These are phyloP conservation scores for Alectoris magna DNA, from an alignment of 2,797 vertebrate species.

Conservation along the genomic window DNA sequence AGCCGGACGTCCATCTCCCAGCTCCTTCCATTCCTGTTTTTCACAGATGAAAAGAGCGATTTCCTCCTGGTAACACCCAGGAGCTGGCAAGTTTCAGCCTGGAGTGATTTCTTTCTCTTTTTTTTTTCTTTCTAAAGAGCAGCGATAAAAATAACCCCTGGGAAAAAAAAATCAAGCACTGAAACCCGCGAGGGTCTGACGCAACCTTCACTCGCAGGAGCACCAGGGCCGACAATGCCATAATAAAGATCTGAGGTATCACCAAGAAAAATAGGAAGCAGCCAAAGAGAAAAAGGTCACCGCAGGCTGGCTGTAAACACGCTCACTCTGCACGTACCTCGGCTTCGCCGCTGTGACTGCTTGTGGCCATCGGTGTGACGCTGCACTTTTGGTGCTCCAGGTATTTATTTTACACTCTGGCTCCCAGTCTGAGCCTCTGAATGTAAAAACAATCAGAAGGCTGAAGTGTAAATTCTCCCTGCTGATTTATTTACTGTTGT, in stretches of 20 bases:
- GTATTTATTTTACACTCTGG: constrained; percentile 81
- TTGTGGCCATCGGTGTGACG: constrained; percentile 55
- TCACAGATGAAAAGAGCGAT: neutral
- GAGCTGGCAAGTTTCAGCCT: constrained; percentile 22
- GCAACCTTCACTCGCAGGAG: constrained; percentile 8
- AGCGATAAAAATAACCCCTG: constrained; percentile 26
- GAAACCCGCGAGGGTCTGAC: constrained; percentile 3
- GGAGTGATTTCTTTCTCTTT: neutral
- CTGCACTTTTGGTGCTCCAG: constrained; percentile 56
- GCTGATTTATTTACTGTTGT: constrained; percentile 92
- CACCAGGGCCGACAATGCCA: neutral
- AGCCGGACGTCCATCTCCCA: neutral
- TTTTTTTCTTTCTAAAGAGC: neutral
- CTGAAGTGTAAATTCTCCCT: constrained; percentile 76
- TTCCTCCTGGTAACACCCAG: constrained; percentile 49
- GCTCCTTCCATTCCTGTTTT: constrained; percentile 19
- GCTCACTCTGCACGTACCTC: neutral
- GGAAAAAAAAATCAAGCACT: neutral
- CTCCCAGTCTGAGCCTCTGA: constrained; percentile 70
- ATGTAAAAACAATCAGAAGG: constrained; percentile 82
- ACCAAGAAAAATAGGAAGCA: constrained; percentile 58
- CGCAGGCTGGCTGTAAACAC: constrained; percentile 9
- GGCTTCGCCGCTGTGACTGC: neutral
- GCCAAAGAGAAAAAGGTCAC: constrained; percentile 29
- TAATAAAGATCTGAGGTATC: constrained; percentile 65